These are phyloP conservation scores for Aplochiton taeniatus DNA, from an alignment of 2,797 vertebrate genomes.

Conservation along the genomic window DNA sequence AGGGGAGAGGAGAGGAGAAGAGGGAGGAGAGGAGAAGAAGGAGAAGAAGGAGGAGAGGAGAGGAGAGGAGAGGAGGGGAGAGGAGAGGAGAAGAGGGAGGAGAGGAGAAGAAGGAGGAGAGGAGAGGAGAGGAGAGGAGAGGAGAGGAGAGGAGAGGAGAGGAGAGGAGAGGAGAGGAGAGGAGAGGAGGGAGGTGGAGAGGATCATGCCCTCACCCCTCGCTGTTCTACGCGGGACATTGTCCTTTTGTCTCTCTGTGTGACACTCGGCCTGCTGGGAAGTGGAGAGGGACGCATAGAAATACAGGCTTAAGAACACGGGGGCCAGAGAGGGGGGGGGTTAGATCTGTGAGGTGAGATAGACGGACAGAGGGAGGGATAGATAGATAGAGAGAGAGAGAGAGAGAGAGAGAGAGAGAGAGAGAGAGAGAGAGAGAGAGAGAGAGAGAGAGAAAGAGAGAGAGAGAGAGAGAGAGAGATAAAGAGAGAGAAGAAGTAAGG, in stretches of 20 bases:
- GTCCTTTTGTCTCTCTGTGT: conserved; percentile 59
- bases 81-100: conserved; percentile 9
- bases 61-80: conserved; percentile 1
- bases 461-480: conserved; percentile 36
- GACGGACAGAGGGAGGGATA: no score
- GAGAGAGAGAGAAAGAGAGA: conserved; percentile 12
- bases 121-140: conserved; percentile 11
- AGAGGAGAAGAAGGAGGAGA: conserved; percentile 28
- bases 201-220: conserved; percentile 3
- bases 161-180: conserved; percentile 9
- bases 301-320: conserved; percentile 40
- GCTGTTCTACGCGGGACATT: conserved; percentile 43
- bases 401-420: neutral
- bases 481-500: neutral
- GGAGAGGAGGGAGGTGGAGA: conserved; percentile 18
- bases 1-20: no score
- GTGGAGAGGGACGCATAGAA: conserved; percentile 52
- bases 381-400: no score
- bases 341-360: no score
- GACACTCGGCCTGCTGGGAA: conserved; percentile 47
- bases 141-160: neutral
- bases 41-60: conserved; percentile 1
- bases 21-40: no score
- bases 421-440: conserved; percentile 8
- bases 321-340: neutral